These are phyloP conservation scores for Pseudachorutes palmiensis DNA, from an alignment of 1,140 invertebrate species.

Conservation along the genomic window DNA sequence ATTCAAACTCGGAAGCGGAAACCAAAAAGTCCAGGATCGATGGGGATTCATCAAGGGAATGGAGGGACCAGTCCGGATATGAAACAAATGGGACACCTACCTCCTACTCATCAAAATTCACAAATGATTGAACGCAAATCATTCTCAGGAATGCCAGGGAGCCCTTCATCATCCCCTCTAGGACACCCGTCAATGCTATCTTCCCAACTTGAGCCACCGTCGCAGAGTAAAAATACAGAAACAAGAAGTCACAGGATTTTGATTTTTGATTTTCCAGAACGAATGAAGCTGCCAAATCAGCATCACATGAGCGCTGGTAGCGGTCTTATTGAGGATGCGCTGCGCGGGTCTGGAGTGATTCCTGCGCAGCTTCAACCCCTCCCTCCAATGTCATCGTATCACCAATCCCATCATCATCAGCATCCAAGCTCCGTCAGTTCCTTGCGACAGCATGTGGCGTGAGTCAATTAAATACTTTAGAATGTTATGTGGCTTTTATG, in stretches of 20 bases:
- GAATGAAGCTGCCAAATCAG: not conserved
- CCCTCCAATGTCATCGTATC: not conserved
- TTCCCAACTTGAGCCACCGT: not conserved
- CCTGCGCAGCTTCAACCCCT: not conserved
- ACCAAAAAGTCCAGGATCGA: conserved; percentile 50
- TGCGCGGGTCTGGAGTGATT: not conserved
- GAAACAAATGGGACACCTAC: not conserved
- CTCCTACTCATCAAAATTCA: not conserved
- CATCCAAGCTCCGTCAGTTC: not conserved
- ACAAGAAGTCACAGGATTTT: not conserved
- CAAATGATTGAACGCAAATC: not conserved
- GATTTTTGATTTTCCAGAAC: not conserved
- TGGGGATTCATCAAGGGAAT: conserved; percentile 1
- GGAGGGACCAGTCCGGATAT: not conserved
- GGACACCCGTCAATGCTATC: not conserved
- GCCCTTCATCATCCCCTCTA: not conserved
- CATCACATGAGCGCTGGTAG: not conserved
- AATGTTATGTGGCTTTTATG: no score
- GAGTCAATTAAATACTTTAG: not conserved
- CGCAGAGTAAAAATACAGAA: not conserved
- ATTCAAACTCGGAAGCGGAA: conserved; percentile 91
- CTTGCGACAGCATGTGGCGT: not conserved
- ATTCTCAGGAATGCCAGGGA: not conserved
- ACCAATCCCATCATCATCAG: not conserved
- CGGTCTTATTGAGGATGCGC: not conserved